Evolutionary conservation across 1,140 invertebrate species (phyloP).

Genomic region (Lasioglossum albipes): DNA sequence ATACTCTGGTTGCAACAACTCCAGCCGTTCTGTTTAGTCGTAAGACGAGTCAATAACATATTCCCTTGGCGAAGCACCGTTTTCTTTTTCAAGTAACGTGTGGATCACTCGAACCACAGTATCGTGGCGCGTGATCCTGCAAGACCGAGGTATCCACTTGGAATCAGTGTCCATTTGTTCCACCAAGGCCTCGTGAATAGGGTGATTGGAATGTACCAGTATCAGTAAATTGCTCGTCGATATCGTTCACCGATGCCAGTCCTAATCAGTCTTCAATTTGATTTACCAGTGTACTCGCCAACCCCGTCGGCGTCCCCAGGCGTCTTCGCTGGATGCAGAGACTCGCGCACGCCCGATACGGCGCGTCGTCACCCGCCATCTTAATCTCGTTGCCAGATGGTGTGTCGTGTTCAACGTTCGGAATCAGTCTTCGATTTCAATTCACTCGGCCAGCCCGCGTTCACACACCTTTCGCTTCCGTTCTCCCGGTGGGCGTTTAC

Average conservation of each 20-base stretch:
- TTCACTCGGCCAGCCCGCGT: conserved; percentile 13
- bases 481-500: conserved; percentile 40
- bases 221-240: conserved; percentile 31
- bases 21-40: neutral
- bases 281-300: neutral
- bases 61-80: neutral
- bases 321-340: no score
- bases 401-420: neutral
- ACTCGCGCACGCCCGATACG: no score
- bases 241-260: conserved; percentile 23
- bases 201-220: conserved; percentile 31
- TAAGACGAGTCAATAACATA: neutral
- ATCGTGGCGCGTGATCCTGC: neutral
- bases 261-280: conserved; percentile 41
- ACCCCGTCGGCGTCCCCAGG: neutral
- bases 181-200: neutral
- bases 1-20: no score
- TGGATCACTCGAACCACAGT: neutral
- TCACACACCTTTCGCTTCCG: neutral
- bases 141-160: neutral
- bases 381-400: neutral
- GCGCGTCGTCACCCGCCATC: no score
- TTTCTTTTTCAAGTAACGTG: neutral
- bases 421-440: conserved; percentile 39
- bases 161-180: neutral